Conservation (phyloP, 2,888 invertebrate species). For the Cabera pusaria region DNA sequence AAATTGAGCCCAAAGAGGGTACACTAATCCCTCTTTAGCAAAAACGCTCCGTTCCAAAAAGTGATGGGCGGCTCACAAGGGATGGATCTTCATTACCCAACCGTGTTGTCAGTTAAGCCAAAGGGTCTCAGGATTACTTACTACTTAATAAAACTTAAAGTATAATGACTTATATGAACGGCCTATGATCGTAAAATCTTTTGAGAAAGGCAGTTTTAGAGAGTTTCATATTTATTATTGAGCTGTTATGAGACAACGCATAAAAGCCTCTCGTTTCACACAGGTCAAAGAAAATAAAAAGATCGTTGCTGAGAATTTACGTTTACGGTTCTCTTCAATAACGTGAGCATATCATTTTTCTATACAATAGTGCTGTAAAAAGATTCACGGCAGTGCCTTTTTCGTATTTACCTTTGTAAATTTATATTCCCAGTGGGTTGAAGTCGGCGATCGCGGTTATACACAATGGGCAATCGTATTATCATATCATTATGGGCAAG, state of each 20-base stretch:
- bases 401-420: constrained; percentile 75
- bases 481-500: constrained; percentile 68
- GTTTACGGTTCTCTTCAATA: constrained; percentile 50
- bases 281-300: constrained; percentile 37
- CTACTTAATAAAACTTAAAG: constrained; percentile 71
- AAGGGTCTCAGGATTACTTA: constrained; percentile 73
- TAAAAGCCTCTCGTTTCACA: constrained; percentile 15
- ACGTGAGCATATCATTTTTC: constrained; percentile 61
- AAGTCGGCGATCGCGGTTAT: constrained; percentile 62
- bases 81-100: constrained; percentile 79
- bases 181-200: no score
- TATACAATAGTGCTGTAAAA: constrained; percentile 64
- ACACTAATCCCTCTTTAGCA: constrained; percentile 83
- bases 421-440: constrained; percentile 74
- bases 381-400: constrained; percentile 68
- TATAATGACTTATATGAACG: constrained; percentile 30
- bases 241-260: background rate
- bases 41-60: constrained; percentile 82
- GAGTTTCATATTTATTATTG: no score
- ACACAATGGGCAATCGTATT: constrained; percentile 77
- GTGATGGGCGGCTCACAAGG: constrained; percentile 79
- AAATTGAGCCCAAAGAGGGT: constrained; percentile 77
- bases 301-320: constrained; percentile 47
- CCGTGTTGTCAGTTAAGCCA: constrained; percentile 79
- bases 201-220: no score